Percentiles rank a stretch among this genome's conserved stretches.
Evolutionary conservation across 2,797 vertebrate genomes (phyloP).

Genomic region (Odontamblyopus rebecca): DNA sequence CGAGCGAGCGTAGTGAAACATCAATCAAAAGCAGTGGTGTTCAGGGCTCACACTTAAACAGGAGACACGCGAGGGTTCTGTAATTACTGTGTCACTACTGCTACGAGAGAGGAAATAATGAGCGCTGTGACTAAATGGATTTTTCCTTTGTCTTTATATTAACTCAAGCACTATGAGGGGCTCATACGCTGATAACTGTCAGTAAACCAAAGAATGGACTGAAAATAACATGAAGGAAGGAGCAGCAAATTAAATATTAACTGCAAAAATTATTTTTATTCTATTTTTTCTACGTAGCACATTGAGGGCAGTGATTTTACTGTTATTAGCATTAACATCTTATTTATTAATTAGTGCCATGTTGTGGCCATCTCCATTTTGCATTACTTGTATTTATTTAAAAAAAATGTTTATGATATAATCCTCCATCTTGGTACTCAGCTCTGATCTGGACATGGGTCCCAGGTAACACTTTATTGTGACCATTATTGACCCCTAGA

Average conservation of each 20-base stretch:
- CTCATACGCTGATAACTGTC: conserved; percentile 24
- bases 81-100: conserved; percentile 32
- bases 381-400: too few species aligned
- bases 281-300: too few species aligned
- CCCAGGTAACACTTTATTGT: too few species aligned
- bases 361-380: too few species aligned
- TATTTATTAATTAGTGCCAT: too few species aligned
- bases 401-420: too few species aligned
- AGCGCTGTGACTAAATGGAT: conserved; percentile 34
- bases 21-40: conserved; percentile 46
- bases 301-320: too few species aligned
- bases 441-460: too few species aligned
- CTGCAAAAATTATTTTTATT: too few species aligned
- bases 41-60: conserved; percentile 34
- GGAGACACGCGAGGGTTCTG: conserved; percentile 21
- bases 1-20: conserved; percentile 17
- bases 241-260: neutral
- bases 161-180: conserved; percentile 23
- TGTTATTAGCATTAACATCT: too few species aligned
- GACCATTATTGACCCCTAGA: too few species aligned
- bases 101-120: conserved; percentile 49
- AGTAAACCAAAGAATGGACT: conserved; percentile 17
- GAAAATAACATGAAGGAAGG: neutral
- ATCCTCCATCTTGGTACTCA: too few species aligned
- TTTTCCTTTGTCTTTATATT: conserved; percentile 51